Evolutionary conservation across 2,888 invertebrate genomes (phyloP).

Genomic region (Pandemis cinnamomeana): DNA sequence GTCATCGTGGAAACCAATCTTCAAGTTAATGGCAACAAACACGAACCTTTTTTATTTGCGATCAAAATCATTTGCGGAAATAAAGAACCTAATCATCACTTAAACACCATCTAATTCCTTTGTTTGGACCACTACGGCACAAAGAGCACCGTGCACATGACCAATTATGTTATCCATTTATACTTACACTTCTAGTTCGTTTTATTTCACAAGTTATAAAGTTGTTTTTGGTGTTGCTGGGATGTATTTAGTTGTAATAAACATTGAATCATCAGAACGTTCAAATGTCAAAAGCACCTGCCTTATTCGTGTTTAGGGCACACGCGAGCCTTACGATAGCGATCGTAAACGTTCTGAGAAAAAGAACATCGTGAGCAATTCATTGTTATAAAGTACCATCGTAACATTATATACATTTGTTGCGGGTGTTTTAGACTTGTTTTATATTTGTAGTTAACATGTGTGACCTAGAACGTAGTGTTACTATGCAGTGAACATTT

Average conservation of each 20-base stretch:
- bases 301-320: conserved; percentile 40
- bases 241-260: conserved; percentile 1
- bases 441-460: background rate
- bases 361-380: conserved; percentile 34
- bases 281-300: conserved; percentile 42
- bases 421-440: conserved; percentile 12
- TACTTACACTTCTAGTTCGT: background rate
- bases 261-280: conserved; percentile 35
- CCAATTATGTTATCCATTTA: conserved; percentile 16
- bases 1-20: background rate
- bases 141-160: conserved; percentile 20
- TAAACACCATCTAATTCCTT: conserved; percentile 43
- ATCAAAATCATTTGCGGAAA: conserved; percentile 37
- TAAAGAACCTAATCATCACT: conserved; percentile 39
- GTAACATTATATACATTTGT: conserved; percentile 29
- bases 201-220: background rate
- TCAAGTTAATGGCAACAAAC: background rate
- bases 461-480: background rate
- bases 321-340: conserved; percentile 33
- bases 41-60: conserved; percentile 8
- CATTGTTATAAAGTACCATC: conserved; percentile 30
- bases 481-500: background rate
- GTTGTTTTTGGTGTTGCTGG: conserved; percentile 3
- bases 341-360: conserved; percentile 38
- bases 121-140: conserved; percentile 38